A percentile compares a stretch with the other conserved stretches of the same genome.
Evolutionary conservation across 1,140 invertebrate species (phyloP).

Genomic region (Drosophila suzukii): DNA sequence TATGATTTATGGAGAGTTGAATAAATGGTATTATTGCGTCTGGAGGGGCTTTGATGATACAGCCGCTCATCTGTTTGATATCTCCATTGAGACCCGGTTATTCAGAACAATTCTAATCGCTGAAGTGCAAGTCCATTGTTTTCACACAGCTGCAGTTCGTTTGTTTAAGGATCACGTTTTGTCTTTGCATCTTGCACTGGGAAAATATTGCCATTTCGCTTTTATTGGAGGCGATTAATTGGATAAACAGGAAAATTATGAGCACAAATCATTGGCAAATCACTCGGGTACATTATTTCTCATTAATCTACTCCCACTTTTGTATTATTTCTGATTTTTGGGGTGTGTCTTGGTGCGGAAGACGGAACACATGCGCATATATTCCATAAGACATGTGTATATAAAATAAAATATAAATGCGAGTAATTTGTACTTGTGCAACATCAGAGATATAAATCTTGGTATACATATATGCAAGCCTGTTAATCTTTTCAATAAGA

Average conservation of each 20-base stretch:
- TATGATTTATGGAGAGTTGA: constrained; percentile 39
- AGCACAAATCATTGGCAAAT: constrained; percentile 40
- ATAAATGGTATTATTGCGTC: constrained; percentile 26
- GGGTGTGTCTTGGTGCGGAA: constrained; percentile 33
- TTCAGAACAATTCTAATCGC: constrained; percentile 11
- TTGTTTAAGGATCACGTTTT: constrained; percentile 16
- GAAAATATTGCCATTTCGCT: background rate
- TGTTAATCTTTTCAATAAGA: constrained; percentile 71
- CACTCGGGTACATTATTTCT: constrained; percentile 21
- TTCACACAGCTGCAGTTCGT: constrained; percentile 12
- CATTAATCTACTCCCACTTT: constrained; percentile 38
- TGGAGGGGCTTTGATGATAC: constrained; percentile 30
- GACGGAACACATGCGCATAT: constrained; percentile 31
- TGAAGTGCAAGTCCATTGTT: constrained; percentile 22
- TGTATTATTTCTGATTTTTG: background rate
- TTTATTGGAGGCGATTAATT: constrained; percentile 3
- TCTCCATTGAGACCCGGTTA: constrained; percentile 1
- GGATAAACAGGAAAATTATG: constrained; percentile 36
- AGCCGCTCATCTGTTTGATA: constrained; percentile 12
- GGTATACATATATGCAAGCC: constrained; percentile 44
- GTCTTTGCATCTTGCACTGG: background rate
- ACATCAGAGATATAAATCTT: constrained; percentile 71
- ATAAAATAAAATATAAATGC: constrained; percentile 63
- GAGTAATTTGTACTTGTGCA: constrained; percentile 72
- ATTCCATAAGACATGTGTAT: constrained; percentile 35